Evolutionary conservation across 2,797 vertebrate species (phyloP).

Genomic region (Bradypodion pumilum): DNA sequence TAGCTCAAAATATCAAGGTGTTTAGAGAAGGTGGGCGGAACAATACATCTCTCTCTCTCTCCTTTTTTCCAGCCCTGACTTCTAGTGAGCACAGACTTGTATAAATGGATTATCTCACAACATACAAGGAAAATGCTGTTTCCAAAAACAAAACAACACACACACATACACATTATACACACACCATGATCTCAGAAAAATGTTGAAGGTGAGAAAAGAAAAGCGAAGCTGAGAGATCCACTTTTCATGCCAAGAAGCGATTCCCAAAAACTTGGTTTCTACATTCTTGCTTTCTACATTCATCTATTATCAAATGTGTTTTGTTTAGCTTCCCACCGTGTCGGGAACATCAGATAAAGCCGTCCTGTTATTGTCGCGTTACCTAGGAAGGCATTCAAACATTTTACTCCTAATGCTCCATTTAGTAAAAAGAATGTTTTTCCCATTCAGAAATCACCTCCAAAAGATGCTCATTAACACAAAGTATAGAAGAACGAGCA

Average conservation of each 20-base stretch:
- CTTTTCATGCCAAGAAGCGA: neutral
- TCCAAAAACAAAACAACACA: neutral
- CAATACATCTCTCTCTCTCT: neutral
- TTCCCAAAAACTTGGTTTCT: neutral
- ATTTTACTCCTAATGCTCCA: neutral
- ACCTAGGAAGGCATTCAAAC: neutral
- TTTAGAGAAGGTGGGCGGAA: slow-evolving; percentile 40
- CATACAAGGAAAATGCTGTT: fast-evolving
- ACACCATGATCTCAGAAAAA: no score
- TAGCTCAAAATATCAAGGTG: slow-evolving; percentile 47
- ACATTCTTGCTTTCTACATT: neutral
- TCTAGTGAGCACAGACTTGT: neutral
- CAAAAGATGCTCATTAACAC: no score
- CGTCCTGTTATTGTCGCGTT: no score
- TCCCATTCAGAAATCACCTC: no score
- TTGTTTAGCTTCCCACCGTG: neutral
- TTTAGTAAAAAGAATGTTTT: no score
- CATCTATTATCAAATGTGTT: neutral
- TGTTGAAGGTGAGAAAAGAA: no score
- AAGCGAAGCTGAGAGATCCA: neutral
- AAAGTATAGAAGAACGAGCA: no score
- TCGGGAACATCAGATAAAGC: no score
- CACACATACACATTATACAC: no score
- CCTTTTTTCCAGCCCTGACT: neutral
- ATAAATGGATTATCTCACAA: neutral